Percentiles rank a stretch among this genome's conserved stretches.
phyloP scores from a whole-genome alignment of 1,140 invertebrate genomes.

The Araneus ventricosus region DNA sequence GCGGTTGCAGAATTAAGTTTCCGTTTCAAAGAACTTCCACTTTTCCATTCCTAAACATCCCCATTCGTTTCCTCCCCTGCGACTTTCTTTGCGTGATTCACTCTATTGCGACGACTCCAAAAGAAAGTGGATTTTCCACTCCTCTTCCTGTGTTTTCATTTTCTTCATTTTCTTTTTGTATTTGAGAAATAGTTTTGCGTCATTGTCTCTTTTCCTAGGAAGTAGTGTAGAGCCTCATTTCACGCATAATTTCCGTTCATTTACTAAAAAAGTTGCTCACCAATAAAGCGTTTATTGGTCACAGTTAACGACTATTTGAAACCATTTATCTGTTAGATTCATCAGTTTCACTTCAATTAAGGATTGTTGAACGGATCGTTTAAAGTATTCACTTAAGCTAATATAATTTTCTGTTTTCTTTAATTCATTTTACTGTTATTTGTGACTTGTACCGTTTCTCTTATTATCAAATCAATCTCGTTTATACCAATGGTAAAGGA shows the following conservation, averaged over 20 bases:
- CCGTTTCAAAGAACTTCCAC: conserved; percentile 39
- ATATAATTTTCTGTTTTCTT: neutral
- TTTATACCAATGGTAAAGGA: too few species aligned
- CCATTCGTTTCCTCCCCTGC: neutral
- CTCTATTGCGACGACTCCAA: neutral
- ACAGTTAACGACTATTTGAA: neutral
- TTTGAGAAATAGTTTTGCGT: conserved; percentile 32
- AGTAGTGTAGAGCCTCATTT: conserved; percentile 28
- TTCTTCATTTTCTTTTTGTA: neutral
- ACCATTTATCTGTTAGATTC: neutral
- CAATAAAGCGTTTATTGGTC: neutral
- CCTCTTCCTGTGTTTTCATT: conserved; percentile 26
- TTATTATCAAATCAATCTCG: too few species aligned
- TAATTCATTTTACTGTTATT: neutral
- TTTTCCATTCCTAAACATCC: neutral
- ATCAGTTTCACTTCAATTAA: neutral
- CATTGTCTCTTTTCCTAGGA: conserved; percentile 29
- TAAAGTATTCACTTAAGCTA: neutral
- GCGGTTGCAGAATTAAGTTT: conserved; percentile 44
- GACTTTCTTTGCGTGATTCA: conserved; percentile 51
- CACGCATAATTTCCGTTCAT: neutral
- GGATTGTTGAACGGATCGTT: neutral
- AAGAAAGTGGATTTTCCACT: conserved; percentile 58
- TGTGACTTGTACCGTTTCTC: too few species aligned
- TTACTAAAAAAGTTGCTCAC: neutral